phyloP scores from a whole-genome alignment of 2,113 vertebrate genomes.

The Lipophrys pholis region DNA sequence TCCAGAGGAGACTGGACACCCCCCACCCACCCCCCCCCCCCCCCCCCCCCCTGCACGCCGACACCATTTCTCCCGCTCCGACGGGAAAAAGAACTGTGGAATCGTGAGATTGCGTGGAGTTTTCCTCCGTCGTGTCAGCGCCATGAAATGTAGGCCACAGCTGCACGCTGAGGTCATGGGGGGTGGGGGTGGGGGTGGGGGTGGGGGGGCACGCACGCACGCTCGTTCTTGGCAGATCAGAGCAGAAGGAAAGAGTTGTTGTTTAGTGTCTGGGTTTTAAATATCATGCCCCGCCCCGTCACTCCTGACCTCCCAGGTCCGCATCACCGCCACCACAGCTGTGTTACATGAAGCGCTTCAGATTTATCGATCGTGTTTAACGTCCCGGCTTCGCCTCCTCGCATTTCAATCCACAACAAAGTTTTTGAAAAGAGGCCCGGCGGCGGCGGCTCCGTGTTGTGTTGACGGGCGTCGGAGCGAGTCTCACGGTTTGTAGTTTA shows the following conservation, averaged over 20 bases:
- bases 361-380: too few species aligned
- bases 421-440: background rate
- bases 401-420: too few species aligned
- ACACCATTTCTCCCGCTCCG: too few species aligned
- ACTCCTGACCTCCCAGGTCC: background rate
- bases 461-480: background rate
- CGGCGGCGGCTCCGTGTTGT: conserved; percentile 29
- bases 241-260: conserved; percentile 12
- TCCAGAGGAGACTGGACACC: too few species aligned
- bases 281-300: conserved; percentile 2
- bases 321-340: conserved; percentile 6
- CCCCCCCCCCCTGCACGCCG: too few species aligned
- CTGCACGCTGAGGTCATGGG: conserved; percentile 69
- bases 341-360: too few species aligned
- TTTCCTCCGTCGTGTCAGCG: background rate
- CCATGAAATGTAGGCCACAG: conserved; percentile 66
- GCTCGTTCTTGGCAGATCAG: conserved; percentile 15
- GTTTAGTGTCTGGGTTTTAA: conserved; percentile 29
- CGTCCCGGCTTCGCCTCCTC: too few species aligned
- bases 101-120: background rate
- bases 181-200: conserved; percentile 15
- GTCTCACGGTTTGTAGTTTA: conserved; percentile 28
- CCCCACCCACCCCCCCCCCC: background rate
- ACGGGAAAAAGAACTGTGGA: too few species aligned
- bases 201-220: background rate